Evolutionary conservation across 2,797 vertebrate genomes (phyloP), one percentile per base, ranked within the genome.

Genomic region (Crax fasciolata): DNA sequence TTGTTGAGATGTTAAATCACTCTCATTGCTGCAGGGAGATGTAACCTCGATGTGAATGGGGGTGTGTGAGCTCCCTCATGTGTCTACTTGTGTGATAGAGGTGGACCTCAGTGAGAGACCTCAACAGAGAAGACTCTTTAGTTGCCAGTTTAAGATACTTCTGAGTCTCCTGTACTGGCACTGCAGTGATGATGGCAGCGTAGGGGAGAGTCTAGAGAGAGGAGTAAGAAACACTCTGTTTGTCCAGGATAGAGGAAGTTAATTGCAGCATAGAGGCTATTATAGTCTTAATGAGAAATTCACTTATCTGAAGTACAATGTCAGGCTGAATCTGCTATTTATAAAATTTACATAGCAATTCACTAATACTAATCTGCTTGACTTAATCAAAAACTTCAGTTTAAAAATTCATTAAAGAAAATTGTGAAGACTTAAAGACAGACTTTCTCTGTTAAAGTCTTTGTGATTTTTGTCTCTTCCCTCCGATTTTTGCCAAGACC

Each of bases 51-150:
- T 15, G 66, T 86, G 90, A 90, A 94, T 17, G 90, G 80, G 96
- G 73, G 89, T 96, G 95, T 96, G 89, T 95, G 94, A 97, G 96
- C 95, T 97, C 96, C 96, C 96, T 97, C 96, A 94, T 95, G 95
- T 94, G 95, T 96, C 90, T 96, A 84, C 44, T 96, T 79, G 48
- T 93, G 80, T 91, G 90, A 95, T 95, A 79, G 82, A 96, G 91
- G 93, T 96, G 87, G 67, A 78, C 21, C 76, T 90, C 55, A 41
- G 1, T 16, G 76, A 85, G 35, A 88, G 55, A 79, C 80, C 43
- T 41, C 35, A 16, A 10, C 51, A 86, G 62, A 28, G 14, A 72
- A 80, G 35, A 30, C 48, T 23, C 41, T 62, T 76, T 18, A 51
- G n/a, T 11, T 83, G 39, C 55, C 32, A 49, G 24, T 46, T 59